Evolutionary conservation across 37 sponge, comb jelly and placozoan species (phyloP), one percentile per base, ranked within the genome.

Genomic region (Haliclona indistincta): DNA sequence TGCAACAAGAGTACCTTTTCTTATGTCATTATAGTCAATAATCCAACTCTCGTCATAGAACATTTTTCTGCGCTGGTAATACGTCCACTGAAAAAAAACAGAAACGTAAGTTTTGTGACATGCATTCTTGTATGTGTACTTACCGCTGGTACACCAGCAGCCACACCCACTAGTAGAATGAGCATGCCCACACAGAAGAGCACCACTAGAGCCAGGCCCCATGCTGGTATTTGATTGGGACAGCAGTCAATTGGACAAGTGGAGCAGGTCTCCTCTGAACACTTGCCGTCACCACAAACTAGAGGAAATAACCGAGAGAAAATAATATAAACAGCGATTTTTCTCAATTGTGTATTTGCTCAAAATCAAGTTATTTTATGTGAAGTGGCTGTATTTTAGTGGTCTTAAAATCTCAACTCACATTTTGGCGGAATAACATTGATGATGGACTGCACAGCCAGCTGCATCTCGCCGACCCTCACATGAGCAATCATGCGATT

Each of bases 41-140:
- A 94, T 89, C 94, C 94, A 94, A 36, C 86, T 89, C 65, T 94
- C 94, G 74, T 94, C 96, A 67, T 70, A 81, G 8, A 95, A 67
- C 44, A 88, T 30, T 68, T 91, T 91, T 39, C 64, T 74, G 47
- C 73, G 71, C 33, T 88, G 88, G 39, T 78, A 85, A 38, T 60
- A 68, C 64, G 73, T 74, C 63, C 82, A 76, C 94, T 93, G 4
- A 2, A 36, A 20, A 15, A 23, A 22, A 32, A 63, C 43, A 73
- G 32, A 40, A 39, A 43, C 0, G 2, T 10, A 25, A 33, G 43
- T 43, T 53, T 23, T 11, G 7, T 22, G 28, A 39, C 49, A 45
- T 41, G 20, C 4, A 61, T 29, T 28, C 60, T 8, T 19, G 7
- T 23, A 35, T 36, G 26, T 22, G 41, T n/a, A 40, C 25, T 53